These are phyloP conservation scores for Pristionchus entomophagus DNA, from an alignment of 2,888 invertebrate genomes.

Conservation along the genomic window DNA sequence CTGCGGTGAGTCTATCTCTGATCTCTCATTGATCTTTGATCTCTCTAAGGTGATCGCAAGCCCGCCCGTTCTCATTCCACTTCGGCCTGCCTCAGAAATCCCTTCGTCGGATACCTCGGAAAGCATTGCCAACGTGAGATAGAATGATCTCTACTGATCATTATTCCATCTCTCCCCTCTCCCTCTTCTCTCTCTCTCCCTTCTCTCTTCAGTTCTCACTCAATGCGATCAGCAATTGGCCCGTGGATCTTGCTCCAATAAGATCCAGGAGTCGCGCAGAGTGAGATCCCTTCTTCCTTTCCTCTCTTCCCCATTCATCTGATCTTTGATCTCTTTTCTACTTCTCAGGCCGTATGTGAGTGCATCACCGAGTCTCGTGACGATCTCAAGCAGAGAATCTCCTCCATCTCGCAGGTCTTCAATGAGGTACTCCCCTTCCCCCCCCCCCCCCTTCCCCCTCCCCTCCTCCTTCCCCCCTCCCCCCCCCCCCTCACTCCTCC, in stretches of 20 bases:
- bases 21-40: not conserved
- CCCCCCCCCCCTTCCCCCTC: too few species aligned
- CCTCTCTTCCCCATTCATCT: not conserved
- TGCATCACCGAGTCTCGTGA: slow-evolving; percentile 75
- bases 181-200: not conserved
- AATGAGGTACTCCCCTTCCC: slow-evolving; percentile 54
- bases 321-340: not conserved
- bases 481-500: not conserved
- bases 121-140: slow-evolving; percentile 70
- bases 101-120: slow-evolving; percentile 71
- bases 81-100: slow-evolving; percentile 68
- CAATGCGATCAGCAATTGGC: slow-evolving; percentile 59
- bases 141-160: not conserved
- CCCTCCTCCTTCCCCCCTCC: not conserved
- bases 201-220: slow-evolving; percentile 54
- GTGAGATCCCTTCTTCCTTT: not conserved
- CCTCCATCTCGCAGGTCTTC: slow-evolving; percentile 69
- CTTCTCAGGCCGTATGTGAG: slow-evolving; percentile 69
- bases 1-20: slow-evolving; percentile 59
- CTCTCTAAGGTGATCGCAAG: slow-evolving; percentile 66
- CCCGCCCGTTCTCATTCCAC: slow-evolving; percentile 71
- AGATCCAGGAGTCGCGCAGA: slow-evolving; percentile 52
- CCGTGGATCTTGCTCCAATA: slow-evolving; percentile 62
- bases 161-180: not conserved
- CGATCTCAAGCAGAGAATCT: slow-evolving; percentile 74